Base-by-base conservation (phyloP, 2,797 vertebrate species). In the Dipus sagitta region DNA sequence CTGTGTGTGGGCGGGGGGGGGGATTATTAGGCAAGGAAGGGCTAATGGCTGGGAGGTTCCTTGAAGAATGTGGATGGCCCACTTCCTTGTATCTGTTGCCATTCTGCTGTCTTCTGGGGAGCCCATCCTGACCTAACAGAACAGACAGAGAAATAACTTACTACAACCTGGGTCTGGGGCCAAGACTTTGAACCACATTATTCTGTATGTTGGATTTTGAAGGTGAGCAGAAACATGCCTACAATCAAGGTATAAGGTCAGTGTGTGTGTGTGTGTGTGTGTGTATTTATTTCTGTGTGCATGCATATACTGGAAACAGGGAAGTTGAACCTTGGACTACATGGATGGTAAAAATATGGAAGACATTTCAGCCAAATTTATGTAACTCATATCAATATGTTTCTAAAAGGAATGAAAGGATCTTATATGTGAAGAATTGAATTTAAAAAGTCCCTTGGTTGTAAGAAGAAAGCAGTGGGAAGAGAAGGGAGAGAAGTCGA, bases 351-450 rank as follows among this genome's bases (percentile, higher is more conserved):
- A 17, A 54, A 11, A 67, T 14, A 77, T 77, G 20, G 83, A 74
- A 65, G 20, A 20, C 23, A 84, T 47, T 32, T 15, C 38, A 75
- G 60, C 2, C 15, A 81, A 72, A 54, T 64, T 70, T 23, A 65
- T 71, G 10, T n/a, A 71, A 68, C 15, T 86, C 24, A 64, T 34
- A 68, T 78, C 60, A 91, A 60, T 17, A n/a, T 47, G 13, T 3
- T 88, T 95, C 54, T 30, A 62, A 86, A 90, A 62, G 9, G 0
- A 24, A 86, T 68, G 60, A 75, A 74, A 17, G 89, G 30, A 92
- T 62, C 32, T 7, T 78, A 6, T 67, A 71, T 67, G 13, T n/a
- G 21, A 86, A 42, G 21, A 2, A 42, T 4, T 54, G 30, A 54
- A 70, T 75, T 80, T 2, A 23, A 74, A 64, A 70, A 62, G 47